Percentiles rank a stretch among this genome's conserved stretches.
Evolutionary conservation across 2,113 vertebrate species (phyloP).

Genomic region (Phalacrocorax pelagicus): DNA sequence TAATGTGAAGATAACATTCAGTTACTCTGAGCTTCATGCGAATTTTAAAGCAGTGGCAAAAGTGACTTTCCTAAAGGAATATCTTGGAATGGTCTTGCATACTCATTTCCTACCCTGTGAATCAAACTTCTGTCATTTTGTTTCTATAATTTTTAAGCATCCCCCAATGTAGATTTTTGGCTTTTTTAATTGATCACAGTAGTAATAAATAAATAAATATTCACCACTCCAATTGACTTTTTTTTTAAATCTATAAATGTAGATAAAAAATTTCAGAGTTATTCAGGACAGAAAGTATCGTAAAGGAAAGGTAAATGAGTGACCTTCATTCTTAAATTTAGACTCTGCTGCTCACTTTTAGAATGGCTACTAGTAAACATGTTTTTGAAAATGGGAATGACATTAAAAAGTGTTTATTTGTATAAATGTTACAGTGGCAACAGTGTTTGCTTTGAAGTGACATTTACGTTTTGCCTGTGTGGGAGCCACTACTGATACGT

Average conservation of each 20-base stretch:
- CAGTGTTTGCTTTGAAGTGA: not conserved
- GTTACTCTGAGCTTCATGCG: not conserved
- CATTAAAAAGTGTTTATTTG: not conserved
- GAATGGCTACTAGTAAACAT: accelerated
- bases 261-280: not conserved
- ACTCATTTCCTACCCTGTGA: not conserved
- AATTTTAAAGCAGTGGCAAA: not conserved
- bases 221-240: not conserved
- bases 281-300: not conserved
- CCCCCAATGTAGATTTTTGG: not conserved
- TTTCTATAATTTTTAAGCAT: not conserved
- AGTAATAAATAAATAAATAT: not conserved
- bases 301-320: not conserved
- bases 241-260: not conserved
- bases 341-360: not conserved
- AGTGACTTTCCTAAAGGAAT: not conserved
- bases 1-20: not conserved
- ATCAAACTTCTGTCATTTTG: not conserved
- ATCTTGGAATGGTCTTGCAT: not conserved
- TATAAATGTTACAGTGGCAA: accelerated
- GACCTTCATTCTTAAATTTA: not conserved
- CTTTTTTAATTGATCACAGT: not conserved
- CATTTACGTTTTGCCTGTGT: not conserved
- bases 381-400: not conserved
- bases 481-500: accelerated